Evolutionary conservation across 2,888 invertebrate genomes (phyloP).

Genomic region (Teleiodes luculella): DNA sequence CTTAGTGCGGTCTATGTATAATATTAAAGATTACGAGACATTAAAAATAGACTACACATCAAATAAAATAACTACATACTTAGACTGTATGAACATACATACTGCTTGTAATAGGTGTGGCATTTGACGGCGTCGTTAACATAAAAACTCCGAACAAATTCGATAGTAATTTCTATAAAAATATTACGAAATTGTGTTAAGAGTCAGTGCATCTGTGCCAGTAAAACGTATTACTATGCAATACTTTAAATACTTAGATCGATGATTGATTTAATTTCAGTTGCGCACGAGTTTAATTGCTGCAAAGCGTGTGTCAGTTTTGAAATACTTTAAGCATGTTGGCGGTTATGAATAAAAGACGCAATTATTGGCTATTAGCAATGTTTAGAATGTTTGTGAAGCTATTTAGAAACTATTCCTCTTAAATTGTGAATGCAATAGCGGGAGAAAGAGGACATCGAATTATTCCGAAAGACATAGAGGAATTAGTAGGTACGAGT

Average conservation of each 20-base stretch:
- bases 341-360: constrained; percentile 3
- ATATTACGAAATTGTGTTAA: neutral
- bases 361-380: constrained; percentile 12
- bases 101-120: neutral
- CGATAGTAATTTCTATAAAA: neutral
- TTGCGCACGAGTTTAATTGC: constrained; percentile 5
- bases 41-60: no score
- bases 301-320: neutral
- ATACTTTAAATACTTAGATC: constrained; percentile 6
- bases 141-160: neutral
- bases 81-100: neutral
- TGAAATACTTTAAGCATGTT: constrained; percentile 6
- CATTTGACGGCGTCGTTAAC: neutral
- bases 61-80: neutral
- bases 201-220: neutral
- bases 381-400: neutral
- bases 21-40: no score
- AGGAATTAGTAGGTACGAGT: no score
- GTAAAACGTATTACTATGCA: neutral
- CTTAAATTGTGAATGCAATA: neutral
- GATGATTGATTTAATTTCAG: constrained; percentile 10
- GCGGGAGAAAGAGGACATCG: no score
- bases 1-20: no score
- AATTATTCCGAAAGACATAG: neutral
- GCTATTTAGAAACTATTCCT: neutral